Evolutionary conservation across 2,797 vertebrate species (phyloP).

Genomic region (Pangasius krempfi): DNA sequence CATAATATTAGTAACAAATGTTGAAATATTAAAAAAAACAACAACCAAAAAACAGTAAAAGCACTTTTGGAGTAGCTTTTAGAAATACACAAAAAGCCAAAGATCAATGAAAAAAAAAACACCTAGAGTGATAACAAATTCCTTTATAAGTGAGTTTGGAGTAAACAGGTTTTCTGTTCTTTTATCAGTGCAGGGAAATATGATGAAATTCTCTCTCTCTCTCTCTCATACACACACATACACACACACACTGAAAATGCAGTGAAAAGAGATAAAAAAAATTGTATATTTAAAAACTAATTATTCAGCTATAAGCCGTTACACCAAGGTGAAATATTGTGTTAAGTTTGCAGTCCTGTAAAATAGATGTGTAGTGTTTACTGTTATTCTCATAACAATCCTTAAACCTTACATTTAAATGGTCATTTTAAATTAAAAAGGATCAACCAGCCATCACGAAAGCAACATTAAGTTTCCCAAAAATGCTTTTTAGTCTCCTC

Average conservation of each 20-base stretch:
- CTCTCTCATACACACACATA: not conserved
- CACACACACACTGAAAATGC: not conserved
- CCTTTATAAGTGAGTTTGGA: not conserved
- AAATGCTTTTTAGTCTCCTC: conserved; percentile 19
- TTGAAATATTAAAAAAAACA: not conserved
- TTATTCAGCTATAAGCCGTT: not conserved
- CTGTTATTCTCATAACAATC: not conserved
- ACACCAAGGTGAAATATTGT: not conserved
- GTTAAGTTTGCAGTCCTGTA: not conserved
- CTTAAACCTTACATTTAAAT: not conserved
- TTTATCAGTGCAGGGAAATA: not conserved
- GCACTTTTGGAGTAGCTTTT: not conserved
- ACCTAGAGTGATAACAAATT: not conserved
- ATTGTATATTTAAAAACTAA: not conserved
- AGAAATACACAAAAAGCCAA: not conserved
- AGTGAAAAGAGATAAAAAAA: not conserved
- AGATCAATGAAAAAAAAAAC: conserved; percentile 2
- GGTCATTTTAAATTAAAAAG: not conserved
- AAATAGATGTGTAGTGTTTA: not conserved
- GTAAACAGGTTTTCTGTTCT: conserved; percentile 1
- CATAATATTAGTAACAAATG: not conserved
- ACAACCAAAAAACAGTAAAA: not conserved
- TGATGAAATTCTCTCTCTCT: conserved; percentile 4
- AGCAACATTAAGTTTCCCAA: not conserved
- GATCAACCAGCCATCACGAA: not conserved